A percentile compares a stretch with the other conserved stretches of the same genome.
Conservation (phyloP, 2,113 vertebrate genomes). For the Cephalopholis sonnerati region DNA sequence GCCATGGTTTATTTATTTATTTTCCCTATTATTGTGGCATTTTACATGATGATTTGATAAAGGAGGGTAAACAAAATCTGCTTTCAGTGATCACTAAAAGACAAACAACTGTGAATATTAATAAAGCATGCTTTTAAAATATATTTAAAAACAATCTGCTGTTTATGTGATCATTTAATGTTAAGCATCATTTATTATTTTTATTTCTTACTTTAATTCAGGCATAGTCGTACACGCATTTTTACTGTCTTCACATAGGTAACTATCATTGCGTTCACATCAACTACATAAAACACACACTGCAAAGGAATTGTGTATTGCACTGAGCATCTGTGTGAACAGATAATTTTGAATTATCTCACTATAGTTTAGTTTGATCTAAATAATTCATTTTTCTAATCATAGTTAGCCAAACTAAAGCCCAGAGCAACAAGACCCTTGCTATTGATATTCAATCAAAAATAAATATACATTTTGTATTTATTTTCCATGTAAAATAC, state of each 20-base stretch:
- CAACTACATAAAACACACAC: neutral
- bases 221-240: neutral
- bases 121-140: neutral
- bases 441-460: neutral
- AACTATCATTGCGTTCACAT: neutral
- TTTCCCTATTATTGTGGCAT: conserved; percentile 9
- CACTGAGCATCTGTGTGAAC: neutral
- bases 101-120: neutral
- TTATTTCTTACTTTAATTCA: neutral
- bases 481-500: conserved; percentile 1
- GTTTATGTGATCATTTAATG: neutral
- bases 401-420: neutral
- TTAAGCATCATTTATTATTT: too few relatives aligned
- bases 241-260: neutral
- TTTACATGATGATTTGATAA: neutral
- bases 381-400: neutral
- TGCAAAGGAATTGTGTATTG: neutral
- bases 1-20: neutral
- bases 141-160: neutral
- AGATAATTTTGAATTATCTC: too few relatives aligned
- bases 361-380: neutral
- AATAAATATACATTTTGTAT: neutral
- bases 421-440: neutral
- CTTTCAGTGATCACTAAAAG: neutral
- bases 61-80: neutral